phyloP scores from a whole-genome alignment of 2,113 vertebrate genomes.

The Macrotis lagotis region DNA sequence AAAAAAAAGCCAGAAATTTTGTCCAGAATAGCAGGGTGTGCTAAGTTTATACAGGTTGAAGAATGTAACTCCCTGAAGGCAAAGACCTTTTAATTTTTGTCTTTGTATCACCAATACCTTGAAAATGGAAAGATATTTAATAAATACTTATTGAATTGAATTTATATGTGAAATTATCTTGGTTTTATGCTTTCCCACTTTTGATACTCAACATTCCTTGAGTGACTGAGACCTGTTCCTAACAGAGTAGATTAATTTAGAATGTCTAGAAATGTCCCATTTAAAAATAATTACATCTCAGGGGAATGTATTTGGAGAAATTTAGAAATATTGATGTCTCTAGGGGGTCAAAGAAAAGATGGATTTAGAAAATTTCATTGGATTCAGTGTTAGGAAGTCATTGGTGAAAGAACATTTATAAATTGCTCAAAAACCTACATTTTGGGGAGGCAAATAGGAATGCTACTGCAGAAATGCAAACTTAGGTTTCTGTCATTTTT shows the following conservation, averaged over 20 bases:
- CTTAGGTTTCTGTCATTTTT: background rate
- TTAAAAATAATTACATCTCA: too few relatives aligned
- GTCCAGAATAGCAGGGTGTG: background rate
- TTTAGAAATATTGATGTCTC: too few relatives aligned
- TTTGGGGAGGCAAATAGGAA: slow-evolving; percentile 17
- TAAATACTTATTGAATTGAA: slow-evolving; percentile 32
- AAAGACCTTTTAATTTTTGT: slow-evolving; percentile 18
- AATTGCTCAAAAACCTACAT: slow-evolving; percentile 22
- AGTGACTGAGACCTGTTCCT: too few relatives aligned
- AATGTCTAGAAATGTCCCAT: too few relatives aligned
- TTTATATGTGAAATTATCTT: background rate
- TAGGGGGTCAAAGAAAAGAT: slow-evolving; percentile 7
- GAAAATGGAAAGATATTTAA: background rate
- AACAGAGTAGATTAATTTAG: too few relatives aligned
- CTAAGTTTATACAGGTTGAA: background rate
- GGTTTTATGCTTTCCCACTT: too few relatives aligned
- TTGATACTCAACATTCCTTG: too few relatives aligned
- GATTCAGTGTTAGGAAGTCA: slow-evolving; percentile 20
- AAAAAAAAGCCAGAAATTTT: background rate
- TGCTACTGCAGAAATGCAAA: background rate
- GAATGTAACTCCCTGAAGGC: background rate
- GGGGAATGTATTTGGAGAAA: too few relatives aligned
- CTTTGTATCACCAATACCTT: background rate
- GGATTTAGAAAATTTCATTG: slow-evolving; percentile 20
- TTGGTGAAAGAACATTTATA: slow-evolving; percentile 26